Conservation (phyloP, 1,140 invertebrate species). For the Glossosoma conforme region DNA sequence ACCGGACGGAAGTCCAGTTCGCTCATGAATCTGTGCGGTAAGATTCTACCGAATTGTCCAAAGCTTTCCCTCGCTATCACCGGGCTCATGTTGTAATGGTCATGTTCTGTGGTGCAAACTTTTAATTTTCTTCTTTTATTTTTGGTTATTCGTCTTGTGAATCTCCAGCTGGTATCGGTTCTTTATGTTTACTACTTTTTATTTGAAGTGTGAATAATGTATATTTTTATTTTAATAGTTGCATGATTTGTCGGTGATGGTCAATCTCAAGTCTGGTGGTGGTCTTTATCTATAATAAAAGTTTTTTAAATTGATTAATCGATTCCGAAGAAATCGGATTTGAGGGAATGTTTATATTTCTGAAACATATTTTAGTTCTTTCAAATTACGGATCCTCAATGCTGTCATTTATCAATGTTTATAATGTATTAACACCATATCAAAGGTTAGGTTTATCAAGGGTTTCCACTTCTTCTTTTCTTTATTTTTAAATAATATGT, state of each 20-base stretch:
- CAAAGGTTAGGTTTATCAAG: too few relatives aligned
- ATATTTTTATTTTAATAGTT: constrained; percentile 4
- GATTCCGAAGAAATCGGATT: neutral
- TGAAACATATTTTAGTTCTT: too few relatives aligned
- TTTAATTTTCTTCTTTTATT: constrained; percentile 30
- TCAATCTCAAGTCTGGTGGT: constrained; percentile 2
- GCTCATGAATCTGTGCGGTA: constrained; percentile 91
- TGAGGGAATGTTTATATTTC: neutral
- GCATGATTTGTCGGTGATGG: constrained; percentile 14
- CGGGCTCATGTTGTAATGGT: constrained; percentile 22
- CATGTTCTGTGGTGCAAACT: constrained; percentile 21
- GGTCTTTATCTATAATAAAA: neutral
- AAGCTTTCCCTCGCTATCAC: constrained; percentile 27
- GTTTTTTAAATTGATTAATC: neutral
- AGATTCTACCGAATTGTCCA: constrained; percentile 46
- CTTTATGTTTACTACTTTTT: constrained; percentile 22
- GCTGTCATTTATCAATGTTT: too few relatives aligned
- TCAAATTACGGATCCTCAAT: too few relatives aligned
- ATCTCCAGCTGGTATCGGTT: constrained; percentile 37
- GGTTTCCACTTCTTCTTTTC: too few relatives aligned
- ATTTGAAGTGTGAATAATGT: constrained; percentile 14
- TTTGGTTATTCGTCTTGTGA: constrained; percentile 35
- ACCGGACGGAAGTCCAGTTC: constrained; percentile 83
- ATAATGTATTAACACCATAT: too few relatives aligned
- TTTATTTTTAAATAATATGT: too few relatives aligned